Percentiles rank a stretch among this genome's conserved stretches.
phyloP scores from a whole-genome alignment of 2,797 vertebrate species.

The Lagodon rhomboides region DNA sequence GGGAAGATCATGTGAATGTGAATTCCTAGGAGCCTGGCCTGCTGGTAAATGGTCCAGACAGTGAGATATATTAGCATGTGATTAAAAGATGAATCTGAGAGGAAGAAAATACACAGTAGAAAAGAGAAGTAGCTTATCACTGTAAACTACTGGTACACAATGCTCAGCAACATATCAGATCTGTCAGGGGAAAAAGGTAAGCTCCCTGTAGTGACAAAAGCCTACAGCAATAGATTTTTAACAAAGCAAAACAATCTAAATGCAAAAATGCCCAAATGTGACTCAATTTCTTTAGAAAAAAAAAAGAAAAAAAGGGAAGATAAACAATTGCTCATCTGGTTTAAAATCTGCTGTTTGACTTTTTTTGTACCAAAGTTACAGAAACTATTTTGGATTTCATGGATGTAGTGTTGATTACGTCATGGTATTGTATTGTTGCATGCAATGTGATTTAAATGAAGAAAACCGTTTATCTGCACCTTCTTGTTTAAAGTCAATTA shows the following conservation, averaged over 20 bases:
- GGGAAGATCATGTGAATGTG: too few species aligned
- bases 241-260: not conserved
- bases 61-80: not conserved
- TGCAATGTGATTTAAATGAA: too few species aligned
- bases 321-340: not conserved
- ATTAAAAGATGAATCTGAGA: not conserved
- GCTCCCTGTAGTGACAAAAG: not conserved
- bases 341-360: conserved; percentile 6
- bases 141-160: not conserved
- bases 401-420: not conserved
- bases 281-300: not conserved
- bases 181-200: not conserved
- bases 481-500: too few species aligned
- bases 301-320: not conserved
- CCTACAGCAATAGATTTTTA: not conserved
- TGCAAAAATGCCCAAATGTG: not conserved
- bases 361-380: not conserved
- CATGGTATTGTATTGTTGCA: too few species aligned
- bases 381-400: not conserved
- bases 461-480: too few species aligned
- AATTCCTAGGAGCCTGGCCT: not conserved
- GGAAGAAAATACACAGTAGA: not conserved
- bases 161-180: not conserved
- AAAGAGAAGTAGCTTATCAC: not conserved
- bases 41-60: not conserved